Evolutionary conservation across 2,113 vertebrate genomes (phyloP).

Genomic region (Vulpes vulpes): DNA sequence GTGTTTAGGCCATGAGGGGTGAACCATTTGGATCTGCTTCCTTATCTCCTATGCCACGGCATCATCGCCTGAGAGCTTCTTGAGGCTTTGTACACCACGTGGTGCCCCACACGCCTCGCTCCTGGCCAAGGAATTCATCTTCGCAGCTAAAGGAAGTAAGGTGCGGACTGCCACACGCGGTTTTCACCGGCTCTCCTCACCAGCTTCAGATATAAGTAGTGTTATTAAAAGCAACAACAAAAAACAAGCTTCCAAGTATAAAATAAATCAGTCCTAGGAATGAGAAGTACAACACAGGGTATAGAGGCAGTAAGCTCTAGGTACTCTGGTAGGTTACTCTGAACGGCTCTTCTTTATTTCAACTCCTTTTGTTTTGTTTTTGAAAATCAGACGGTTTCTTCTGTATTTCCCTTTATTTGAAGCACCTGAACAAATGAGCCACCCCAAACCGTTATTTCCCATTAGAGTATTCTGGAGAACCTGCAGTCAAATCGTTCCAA

Average conservation of each 20-base stretch:
- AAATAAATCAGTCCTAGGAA: too few relatives aligned
- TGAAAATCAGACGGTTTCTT: constrained; percentile 29
- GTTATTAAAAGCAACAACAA: neutral
- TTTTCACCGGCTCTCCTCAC: too few relatives aligned
- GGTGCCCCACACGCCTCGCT: neutral
- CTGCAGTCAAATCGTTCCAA: neutral
- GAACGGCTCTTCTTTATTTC: neutral
- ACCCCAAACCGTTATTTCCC: neutral
- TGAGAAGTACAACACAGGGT: too few relatives aligned
- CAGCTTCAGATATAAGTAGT: neutral
- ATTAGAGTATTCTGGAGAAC: constrained; percentile 79
- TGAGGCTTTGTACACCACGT: neutral
- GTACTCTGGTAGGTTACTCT: too few relatives aligned
- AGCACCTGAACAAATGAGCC: constrained; percentile 16
- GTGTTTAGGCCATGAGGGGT: neutral
- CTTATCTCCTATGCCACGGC: neutral
- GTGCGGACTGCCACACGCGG: neutral
- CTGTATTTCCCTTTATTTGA: neutral
- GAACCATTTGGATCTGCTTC: neutral
- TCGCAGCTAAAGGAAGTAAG: neutral
- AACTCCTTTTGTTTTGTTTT: neutral
- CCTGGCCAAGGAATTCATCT: neutral
- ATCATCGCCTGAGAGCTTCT: neutral
- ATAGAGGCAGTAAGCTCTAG: neutral
- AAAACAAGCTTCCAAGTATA: too few relatives aligned